Conservation (phyloP, 2,797 vertebrate genomes). For the Squalus acanthias region DNA sequence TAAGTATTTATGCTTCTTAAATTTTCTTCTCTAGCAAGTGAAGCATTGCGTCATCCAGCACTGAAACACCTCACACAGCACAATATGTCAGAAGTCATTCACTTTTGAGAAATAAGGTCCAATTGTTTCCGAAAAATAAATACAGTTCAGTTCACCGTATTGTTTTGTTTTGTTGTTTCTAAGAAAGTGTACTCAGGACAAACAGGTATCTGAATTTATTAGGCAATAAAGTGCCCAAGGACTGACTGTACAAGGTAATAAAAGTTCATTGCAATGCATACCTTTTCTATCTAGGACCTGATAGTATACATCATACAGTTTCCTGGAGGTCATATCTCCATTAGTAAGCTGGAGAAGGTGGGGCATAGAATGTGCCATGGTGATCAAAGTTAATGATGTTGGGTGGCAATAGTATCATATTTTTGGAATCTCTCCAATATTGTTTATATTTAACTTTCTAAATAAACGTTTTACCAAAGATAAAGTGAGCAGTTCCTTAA, state of each 20-base stretch:
- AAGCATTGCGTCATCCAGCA: not conserved
- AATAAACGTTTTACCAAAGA: not conserved
- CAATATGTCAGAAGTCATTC: not conserved
- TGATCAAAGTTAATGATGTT: not conserved
- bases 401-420: not conserved
- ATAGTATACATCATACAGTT: not conserved
- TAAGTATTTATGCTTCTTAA: not conserved
- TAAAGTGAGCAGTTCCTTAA: not conserved
- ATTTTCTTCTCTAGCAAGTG: not conserved
- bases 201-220: not conserved
- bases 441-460: not conserved
- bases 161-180: not conserved
- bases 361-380: not conserved
- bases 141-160: not conserved
- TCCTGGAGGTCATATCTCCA: not conserved
- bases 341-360: not conserved
- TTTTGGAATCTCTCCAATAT: not conserved
- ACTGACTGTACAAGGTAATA: not conserved
- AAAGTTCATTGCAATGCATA: slow-evolving; percentile 7
- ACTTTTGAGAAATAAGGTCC: not conserved
- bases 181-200: not conserved
- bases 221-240: not conserved
- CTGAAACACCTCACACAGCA: not conserved
- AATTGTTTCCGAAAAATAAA: not conserved
- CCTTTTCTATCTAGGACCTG: not conserved